phyloP scores from a whole-genome alignment of 2,888 invertebrate genomes.

The Dascillus cervinus region DNA sequence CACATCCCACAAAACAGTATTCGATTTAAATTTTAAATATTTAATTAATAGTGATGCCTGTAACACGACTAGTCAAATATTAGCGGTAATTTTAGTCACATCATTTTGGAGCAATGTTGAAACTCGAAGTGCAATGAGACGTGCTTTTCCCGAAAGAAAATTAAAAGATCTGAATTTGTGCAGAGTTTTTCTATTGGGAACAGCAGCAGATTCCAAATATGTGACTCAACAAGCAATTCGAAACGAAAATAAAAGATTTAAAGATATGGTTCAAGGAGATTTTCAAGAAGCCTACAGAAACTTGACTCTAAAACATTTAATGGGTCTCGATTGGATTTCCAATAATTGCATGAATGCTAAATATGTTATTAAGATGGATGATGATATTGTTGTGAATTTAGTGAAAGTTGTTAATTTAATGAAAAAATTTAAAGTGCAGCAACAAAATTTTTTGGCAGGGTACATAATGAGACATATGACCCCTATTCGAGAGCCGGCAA shows the following conservation, averaged over 20 bases:
- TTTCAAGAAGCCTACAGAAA: constrained; percentile 72
- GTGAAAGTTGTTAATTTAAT: constrained; percentile 48
- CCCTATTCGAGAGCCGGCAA: constrained; percentile 58
- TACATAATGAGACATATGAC: constrained; percentile 55
- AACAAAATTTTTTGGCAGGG: constrained; percentile 52
- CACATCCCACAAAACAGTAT: too few species aligned
- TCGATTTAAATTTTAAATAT: too few species aligned
- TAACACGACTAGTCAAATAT: constrained; percentile 15
- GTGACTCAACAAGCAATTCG: constrained; percentile 50
- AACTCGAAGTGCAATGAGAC: constrained; percentile 60
- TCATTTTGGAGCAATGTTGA: constrained; percentile 69
- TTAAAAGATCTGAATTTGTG: constrained; percentile 51
- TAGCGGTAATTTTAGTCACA: constrained; percentile 55
- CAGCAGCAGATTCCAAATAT: constrained; percentile 46
- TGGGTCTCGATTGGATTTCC: constrained; percentile 71
- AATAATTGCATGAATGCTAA: constrained; percentile 52
- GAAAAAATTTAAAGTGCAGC: constrained; percentile 35
- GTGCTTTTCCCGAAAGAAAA: constrained; percentile 53
- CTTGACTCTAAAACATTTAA: constrained; percentile 73
- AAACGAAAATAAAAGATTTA: constrained; percentile 55
- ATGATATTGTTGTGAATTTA: constrained; percentile 69
- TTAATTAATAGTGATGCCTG: too few species aligned
- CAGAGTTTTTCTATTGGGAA: constrained; percentile 64
- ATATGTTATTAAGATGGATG: constrained; percentile 73
- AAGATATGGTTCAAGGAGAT: constrained; percentile 68